Conservation (phyloP, 1,140 invertebrate species). For the Nephila pilipes region DNA sequence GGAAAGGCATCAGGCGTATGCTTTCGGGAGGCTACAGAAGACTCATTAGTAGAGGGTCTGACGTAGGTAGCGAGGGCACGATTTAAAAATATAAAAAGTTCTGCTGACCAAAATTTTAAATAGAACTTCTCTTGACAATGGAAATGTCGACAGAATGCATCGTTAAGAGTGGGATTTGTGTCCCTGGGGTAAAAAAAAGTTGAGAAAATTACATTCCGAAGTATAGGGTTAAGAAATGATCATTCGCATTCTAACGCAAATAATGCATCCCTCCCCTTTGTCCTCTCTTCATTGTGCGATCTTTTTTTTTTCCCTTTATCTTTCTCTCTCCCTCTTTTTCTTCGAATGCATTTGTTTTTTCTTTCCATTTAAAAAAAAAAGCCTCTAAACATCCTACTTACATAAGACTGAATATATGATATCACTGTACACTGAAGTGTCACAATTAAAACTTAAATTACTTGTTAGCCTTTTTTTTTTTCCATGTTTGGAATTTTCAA, state of each 20-base stretch:
- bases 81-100: conserved; percentile 75
- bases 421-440: too few species aligned
- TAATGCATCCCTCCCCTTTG: neutral
- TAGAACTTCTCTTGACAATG: conserved; percentile 65
- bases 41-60: conserved; percentile 69
- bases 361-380: too few species aligned
- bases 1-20: conserved; percentile 69
- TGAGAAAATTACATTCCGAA: conserved; percentile 20
- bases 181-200: conserved; percentile 16
- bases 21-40: neutral
- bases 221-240: conserved; percentile 24
- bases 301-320: neutral
- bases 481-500: too few species aligned
- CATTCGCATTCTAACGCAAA: neutral
- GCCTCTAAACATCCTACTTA: too few species aligned
- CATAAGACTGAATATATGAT: too few species aligned
- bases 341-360: too few species aligned
- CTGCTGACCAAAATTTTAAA: conserved; percentile 76
- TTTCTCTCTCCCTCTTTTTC: neutral
- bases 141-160: neutral
- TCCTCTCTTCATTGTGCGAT: neutral
- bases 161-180: conserved; percentile 36
- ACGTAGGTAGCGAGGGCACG: conserved; percentile 65
- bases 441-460: too few species aligned
- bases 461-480: too few species aligned